Conservation (phyloP, 1,140 invertebrate genomes). For the Maconellicoccus hirsutus region DNA sequence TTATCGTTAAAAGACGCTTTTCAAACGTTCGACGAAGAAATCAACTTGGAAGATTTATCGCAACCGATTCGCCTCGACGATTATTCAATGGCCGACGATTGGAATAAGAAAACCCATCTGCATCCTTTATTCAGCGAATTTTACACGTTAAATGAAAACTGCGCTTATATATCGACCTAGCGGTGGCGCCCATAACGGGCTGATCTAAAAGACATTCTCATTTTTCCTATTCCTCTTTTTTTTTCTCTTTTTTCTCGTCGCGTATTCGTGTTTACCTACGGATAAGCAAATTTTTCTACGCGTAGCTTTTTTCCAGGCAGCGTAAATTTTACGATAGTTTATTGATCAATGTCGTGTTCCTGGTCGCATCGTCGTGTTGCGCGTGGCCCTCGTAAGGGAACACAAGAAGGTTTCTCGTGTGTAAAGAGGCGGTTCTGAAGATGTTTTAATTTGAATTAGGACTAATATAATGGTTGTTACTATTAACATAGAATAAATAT, state of each 20-base stretch:
- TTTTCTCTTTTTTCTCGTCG: no score
- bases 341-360: no score
- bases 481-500: background rate
- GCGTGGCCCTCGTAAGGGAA: background rate
- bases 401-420: background rate
- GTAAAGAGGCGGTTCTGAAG: conserved; percentile 19
- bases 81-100: background rate
- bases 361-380: background rate
- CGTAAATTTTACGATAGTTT: no score
- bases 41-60: background rate
- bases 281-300: no score
- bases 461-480: conserved; percentile 10
- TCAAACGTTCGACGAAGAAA: background rate
- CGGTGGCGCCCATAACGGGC: background rate
- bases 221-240: background rate
- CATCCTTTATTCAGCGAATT: background rate
- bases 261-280: no score
- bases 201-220: background rate
- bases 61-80: background rate
- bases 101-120: background rate
- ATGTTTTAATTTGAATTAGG: conserved; percentile 9
- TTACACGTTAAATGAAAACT: conserved; percentile 5
- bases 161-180: background rate
- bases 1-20: conserved; percentile 11
- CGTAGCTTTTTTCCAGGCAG: no score